Evolutionary conservation across 2,797 vertebrate species (phyloP).

Genomic region (Alfaro cultratus): DNA sequence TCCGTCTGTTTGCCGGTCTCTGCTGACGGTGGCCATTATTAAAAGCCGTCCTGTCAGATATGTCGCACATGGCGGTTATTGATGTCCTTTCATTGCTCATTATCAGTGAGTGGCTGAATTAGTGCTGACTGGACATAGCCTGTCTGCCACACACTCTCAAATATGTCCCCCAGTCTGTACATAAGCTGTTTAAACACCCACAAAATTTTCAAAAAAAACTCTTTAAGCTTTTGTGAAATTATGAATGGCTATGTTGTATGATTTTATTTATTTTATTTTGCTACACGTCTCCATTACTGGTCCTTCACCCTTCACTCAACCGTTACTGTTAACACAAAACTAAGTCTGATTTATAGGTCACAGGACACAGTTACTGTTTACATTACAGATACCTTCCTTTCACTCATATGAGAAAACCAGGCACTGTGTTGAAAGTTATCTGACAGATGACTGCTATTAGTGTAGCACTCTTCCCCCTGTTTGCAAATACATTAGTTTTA

Average conservation of each 20-base stretch:
- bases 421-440: constrained; percentile 48
- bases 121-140: constrained; percentile 73
- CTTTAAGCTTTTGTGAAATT: not conserved
- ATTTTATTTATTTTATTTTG: not conserved
- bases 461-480: constrained; percentile 36
- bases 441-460: constrained; percentile 59
- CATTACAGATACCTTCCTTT: constrained; percentile 26
- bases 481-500: constrained; percentile 33
- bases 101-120: constrained; percentile 68
- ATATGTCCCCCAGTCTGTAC: not conserved
- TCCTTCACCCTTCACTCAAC: constrained; percentile 47
- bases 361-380: constrained; percentile 46
- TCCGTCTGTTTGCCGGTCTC: constrained; percentile 27
- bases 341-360: constrained; percentile 61
- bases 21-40: constrained; percentile 74
- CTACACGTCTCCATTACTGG: constrained; percentile 35
- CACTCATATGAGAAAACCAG: constrained; percentile 60
- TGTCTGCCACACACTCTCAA: constrained; percentile 27
- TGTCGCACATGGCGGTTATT: constrained; percentile 68
- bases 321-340: constrained; percentile 55
- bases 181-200: constrained; percentile 15
- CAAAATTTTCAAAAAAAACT: not conserved
- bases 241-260: not conserved
- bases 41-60: constrained; percentile 69
- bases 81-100: constrained; percentile 79